Conservation (phyloP, 2,888 invertebrate species). For the Lycophotia porphyrea region DNA sequence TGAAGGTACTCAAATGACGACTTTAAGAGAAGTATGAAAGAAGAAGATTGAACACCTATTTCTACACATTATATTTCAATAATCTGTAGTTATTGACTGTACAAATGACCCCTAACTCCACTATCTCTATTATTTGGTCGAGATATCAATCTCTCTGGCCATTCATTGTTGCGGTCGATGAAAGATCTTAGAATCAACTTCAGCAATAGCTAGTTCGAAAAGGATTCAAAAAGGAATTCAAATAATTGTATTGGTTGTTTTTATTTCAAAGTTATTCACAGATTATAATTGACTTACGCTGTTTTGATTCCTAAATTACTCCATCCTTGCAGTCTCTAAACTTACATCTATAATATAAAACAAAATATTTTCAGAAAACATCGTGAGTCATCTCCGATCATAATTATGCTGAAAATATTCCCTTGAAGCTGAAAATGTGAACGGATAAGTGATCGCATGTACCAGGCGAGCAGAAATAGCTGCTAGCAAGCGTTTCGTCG, state of each 20-base stretch:
- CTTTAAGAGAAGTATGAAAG: too few species aligned
- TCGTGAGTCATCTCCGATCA: not conserved
- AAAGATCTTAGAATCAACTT: not conserved
- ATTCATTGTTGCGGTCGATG: too few species aligned
- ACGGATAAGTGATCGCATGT: slow-evolving; percentile 37
- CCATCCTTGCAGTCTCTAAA: not conserved
- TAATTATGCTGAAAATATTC: slow-evolving; percentile 29
- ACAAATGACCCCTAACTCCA: too few species aligned
- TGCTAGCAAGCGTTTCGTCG: slow-evolving; percentile 55
- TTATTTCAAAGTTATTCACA: not conserved
- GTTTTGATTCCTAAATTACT: not conserved
- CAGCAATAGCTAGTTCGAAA: not conserved
- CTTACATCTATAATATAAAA: not conserved
- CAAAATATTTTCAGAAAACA: not conserved
- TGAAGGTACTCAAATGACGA: too few species aligned
- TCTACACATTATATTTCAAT: too few species aligned
- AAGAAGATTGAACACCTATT: too few species aligned
- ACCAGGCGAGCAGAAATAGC: slow-evolving; percentile 53
- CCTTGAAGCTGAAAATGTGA: slow-evolving; percentile 24
- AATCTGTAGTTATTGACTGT: too few species aligned
- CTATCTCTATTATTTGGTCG: too few species aligned
- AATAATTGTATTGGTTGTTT: not conserved
- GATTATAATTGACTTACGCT: not conserved
- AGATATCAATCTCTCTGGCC: too few species aligned
- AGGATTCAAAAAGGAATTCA: not conserved